These are phyloP conservation scores for Gymnosoma rotundatum DNA, from an alignment of 2,888 invertebrate species.

Conservation along the genomic window DNA sequence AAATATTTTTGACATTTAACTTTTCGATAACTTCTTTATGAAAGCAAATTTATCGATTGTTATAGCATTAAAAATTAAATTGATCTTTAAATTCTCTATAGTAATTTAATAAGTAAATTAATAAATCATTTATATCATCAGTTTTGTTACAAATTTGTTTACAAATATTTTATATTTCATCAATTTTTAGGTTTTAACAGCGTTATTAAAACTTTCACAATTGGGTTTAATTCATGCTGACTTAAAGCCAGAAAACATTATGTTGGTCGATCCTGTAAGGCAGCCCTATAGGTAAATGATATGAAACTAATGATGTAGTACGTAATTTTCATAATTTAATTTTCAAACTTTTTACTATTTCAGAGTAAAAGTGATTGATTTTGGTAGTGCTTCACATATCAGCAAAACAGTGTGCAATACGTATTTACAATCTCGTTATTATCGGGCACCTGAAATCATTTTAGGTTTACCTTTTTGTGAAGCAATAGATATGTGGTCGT, in stretches of 20 bases:
- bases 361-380: constrained; percentile 99
- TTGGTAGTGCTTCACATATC: constrained; percentile 99
- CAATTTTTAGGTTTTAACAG: constrained; percentile 84
- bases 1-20: too few relatives aligned
- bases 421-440: constrained; percentile 99
- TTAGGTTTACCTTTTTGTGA: constrained; percentile 99
- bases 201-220: constrained; percentile 89
- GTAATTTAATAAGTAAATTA: not conserved
- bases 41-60: not conserved
- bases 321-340: not conserved
- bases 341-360: constrained; percentile 29
- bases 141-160: too few relatives aligned
- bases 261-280: constrained; percentile 98
- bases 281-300: constrained; percentile 90
- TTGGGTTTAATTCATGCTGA: constrained; percentile 99
- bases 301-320: not conserved
- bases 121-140: too few relatives aligned
- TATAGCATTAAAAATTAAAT: too few relatives aligned
- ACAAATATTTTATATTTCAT: not conserved
- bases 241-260: constrained; percentile 99
- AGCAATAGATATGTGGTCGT: constrained; percentile 99
- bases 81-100: not conserved
- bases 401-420: constrained; percentile 99
- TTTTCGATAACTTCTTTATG: too few relatives aligned
- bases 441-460: constrained; percentile 98